Conservation (phyloP, 2,797 vertebrate species). For the Okamejei kenojei region DNA sequence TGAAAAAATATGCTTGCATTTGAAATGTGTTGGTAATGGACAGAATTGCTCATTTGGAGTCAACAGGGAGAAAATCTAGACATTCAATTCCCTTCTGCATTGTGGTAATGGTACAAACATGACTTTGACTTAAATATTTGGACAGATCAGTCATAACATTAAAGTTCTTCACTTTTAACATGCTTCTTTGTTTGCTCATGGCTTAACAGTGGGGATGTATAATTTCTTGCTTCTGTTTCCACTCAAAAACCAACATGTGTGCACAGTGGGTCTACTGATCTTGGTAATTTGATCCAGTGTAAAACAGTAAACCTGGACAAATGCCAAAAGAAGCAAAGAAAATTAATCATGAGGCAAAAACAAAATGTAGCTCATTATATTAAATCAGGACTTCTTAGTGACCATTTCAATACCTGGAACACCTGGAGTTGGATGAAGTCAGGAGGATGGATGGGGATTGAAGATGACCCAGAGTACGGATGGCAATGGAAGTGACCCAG, state of each 20-base stretch:
- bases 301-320: not conserved
- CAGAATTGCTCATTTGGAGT: not conserved
- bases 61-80: not conserved
- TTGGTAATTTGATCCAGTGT: not conserved
- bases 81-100: not conserved
- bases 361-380: not conserved
- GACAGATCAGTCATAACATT: constrained; percentile 5
- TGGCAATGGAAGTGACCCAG: not conserved
- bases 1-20: not conserved
- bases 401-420: not conserved
- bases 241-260: not conserved
- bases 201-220: not conserved
- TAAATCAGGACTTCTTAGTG: not conserved
- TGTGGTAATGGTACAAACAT: not conserved
- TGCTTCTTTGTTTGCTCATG: not conserved
- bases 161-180: not conserved
- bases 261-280: too few relatives aligned
- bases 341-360: not conserved
- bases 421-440: not conserved
- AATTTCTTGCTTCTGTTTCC: not conserved
- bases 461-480: not conserved
- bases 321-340: not conserved
- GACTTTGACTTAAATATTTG: not conserved
- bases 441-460: not conserved
- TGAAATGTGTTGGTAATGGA: not conserved